These are phyloP conservation scores for Lophochroa leadbeateri DNA, from an alignment of 2,113 vertebrate genomes.

Conservation along the genomic window DNA sequence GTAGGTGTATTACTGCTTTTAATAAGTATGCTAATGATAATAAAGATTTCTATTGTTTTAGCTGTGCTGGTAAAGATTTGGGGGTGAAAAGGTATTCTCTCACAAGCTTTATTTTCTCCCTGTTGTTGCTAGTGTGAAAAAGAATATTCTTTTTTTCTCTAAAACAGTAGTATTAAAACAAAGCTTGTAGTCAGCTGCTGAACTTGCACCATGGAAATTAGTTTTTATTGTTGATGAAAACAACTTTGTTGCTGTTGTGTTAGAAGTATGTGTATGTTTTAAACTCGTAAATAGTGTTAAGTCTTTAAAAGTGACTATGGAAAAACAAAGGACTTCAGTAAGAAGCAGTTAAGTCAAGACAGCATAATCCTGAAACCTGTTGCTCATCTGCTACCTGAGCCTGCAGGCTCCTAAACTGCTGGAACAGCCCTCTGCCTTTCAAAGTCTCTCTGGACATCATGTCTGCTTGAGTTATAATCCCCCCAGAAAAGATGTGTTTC, in stretches of 20 bases:
- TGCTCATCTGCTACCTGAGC: background rate
- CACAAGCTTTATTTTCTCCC: background rate
- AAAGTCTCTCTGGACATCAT: rapidly evolving
- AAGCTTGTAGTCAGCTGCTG: background rate
- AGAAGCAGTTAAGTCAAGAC: background rate
- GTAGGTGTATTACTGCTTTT: background rate
- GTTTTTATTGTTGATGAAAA: background rate
- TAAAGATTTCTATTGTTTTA: background rate
- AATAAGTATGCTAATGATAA: background rate
- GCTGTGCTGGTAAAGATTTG: background rate
- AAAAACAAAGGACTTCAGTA: background rate
- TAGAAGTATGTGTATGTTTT: background rate
- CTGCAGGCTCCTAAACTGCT: background rate
- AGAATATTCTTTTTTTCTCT: background rate
- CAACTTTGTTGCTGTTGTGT: background rate
- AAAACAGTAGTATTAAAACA: background rate
- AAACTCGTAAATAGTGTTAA: background rate
- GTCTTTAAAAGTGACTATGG: background rate
- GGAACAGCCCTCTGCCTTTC: background rate
- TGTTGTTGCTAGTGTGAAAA: background rate
- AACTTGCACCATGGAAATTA: background rate
- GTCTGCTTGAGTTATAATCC: background rate
- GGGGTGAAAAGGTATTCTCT: background rate
- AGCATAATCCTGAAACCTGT: background rate
- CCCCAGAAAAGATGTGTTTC: background rate